Percentiles rank a stretch among this genome's conserved stretches.
Evolutionary conservation across 2,113 vertebrate species (phyloP).

Genomic region (Procavia capensis): DNA sequence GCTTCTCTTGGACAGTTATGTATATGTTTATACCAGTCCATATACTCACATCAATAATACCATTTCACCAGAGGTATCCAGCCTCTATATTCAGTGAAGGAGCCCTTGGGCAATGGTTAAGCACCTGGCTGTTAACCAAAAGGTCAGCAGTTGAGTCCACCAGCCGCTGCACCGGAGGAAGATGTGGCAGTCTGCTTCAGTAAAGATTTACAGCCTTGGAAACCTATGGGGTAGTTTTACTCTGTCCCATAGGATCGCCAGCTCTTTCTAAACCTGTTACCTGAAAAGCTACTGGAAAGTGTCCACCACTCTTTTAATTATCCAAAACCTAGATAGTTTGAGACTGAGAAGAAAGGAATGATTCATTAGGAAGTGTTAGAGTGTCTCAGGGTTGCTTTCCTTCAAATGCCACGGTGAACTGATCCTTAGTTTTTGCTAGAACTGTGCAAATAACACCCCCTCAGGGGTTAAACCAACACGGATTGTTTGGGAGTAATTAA

Average conservation of each 20-base stretch:
- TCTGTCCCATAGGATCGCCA: too few relatives aligned
- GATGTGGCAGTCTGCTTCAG: too few relatives aligned
- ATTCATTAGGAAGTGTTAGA: slow-evolving; percentile 64
- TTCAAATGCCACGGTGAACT: slow-evolving; percentile 64
- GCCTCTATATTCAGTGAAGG: not conserved
- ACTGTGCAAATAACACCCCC: slow-evolving; percentile 61
- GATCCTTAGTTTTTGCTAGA: slow-evolving; percentile 63
- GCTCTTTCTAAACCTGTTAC: not conserved
- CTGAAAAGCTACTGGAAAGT: not conserved
- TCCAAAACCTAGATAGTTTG: not conserved
- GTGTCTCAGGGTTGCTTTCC: slow-evolving; percentile 63
- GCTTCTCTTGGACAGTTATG: not conserved
- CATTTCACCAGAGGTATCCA: not conserved
- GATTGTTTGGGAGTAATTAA: slow-evolving; percentile 71
- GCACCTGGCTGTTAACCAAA: too few relatives aligned
- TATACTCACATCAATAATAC: not conserved
- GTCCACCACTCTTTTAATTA: not conserved
- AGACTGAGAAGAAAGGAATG: slow-evolving; percentile 43
- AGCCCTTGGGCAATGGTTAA: too few relatives aligned
- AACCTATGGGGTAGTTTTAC: too few relatives aligned
- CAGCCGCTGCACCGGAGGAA: too few relatives aligned
- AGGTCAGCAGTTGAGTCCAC: too few relatives aligned
- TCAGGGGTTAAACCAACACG: slow-evolving; percentile 57
- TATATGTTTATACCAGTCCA: not conserved
- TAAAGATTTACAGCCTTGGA: too few relatives aligned